Conservation (phyloP, 2,888 invertebrate genomes). For the Stenichneumon culpator region DNA sequence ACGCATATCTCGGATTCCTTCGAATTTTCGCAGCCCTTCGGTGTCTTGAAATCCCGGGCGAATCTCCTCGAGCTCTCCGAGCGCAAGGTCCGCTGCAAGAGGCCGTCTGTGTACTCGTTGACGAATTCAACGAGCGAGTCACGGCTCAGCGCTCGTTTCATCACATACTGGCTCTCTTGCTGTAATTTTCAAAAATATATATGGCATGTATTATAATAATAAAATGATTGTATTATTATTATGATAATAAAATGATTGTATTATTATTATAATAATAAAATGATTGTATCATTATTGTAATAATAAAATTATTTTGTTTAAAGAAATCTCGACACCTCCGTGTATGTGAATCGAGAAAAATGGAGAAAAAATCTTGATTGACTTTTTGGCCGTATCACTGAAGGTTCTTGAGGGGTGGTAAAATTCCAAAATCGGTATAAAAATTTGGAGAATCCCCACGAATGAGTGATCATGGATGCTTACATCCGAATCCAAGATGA, state of each 20-base stretch:
- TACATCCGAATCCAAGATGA: slow-evolving; percentile 91
- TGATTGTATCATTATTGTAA: too few species aligned
- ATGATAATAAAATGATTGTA: too few species aligned
- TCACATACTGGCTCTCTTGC: slow-evolving; percentile 90
- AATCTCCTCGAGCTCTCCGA: slow-evolving; percentile 78
- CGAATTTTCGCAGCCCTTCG: slow-evolving; percentile 70
- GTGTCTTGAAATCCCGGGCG: slow-evolving; percentile 68
- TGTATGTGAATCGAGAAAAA: too few species aligned
- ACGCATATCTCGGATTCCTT: slow-evolving; percentile 85
- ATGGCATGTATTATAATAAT: background rate
- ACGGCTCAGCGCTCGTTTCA: slow-evolving; percentile 85
- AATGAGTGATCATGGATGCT: slow-evolving; percentile 69
- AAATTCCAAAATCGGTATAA: background rate
- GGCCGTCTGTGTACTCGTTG: slow-evolving; percentile 85
- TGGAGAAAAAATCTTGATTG: too few species aligned
- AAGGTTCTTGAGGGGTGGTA: background rate
- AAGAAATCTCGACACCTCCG: too few species aligned
- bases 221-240: too few species aligned
- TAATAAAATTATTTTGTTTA: too few species aligned
- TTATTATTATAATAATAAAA: too few species aligned
- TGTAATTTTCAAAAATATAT: slow-evolving; percentile 82
- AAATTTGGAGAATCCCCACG: background rate
- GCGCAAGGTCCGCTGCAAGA: slow-evolving; percentile 84
- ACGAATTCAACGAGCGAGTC: slow-evolving; percentile 85
- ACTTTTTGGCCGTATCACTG: too few species aligned